Percentiles rank a stretch among this genome's conserved stretches.
Conservation (phyloP, 2,888 invertebrate species). For the Macroteleia sp. region DNA sequence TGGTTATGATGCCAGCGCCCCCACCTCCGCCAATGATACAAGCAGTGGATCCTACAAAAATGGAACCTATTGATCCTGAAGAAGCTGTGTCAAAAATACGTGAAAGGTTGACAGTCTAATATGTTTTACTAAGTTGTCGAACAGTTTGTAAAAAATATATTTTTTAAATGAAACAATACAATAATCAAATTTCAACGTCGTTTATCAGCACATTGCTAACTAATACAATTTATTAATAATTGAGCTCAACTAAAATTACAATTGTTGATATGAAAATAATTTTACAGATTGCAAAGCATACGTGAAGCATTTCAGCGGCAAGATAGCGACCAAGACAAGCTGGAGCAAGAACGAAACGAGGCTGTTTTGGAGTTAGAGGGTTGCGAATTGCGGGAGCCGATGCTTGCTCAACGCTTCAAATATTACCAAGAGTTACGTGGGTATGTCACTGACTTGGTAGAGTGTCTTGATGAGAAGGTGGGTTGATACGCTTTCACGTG, state of each 20-base stretch:
- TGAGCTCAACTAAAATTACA: too few relatives aligned
- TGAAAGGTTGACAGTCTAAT: constrained; percentile 84
- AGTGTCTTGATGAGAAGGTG: constrained; percentile 99
- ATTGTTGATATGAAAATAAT: too few relatives aligned
- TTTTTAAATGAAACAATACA: too few relatives aligned
- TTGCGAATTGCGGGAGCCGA: constrained; percentile 86
- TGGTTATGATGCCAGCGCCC: constrained; percentile 80
- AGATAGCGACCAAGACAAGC: constrained; percentile 85
- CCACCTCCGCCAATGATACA: constrained; percentile 81
- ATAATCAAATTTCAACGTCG: too few relatives aligned
- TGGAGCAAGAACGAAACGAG: constrained; percentile 82
- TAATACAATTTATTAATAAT: neutral
- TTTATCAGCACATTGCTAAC: too few relatives aligned
- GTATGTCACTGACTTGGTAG: constrained; percentile 97
- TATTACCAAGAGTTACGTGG: constrained; percentile 98
- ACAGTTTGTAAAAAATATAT: too few relatives aligned
- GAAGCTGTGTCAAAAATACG: constrained; percentile 85
- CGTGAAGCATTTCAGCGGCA: constrained; percentile 86
- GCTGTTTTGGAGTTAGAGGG: constrained; percentile 85
- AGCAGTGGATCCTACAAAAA: constrained; percentile 81
- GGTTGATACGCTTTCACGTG: constrained; percentile 80
- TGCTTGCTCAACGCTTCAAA: constrained; percentile 92
- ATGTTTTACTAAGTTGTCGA: too few relatives aligned
- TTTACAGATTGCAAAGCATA: too few relatives aligned
- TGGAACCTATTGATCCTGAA: constrained; percentile 84